Conservation (phyloP, 1,140 invertebrate species). For the Tyrophagus putrescentiae region DNA sequence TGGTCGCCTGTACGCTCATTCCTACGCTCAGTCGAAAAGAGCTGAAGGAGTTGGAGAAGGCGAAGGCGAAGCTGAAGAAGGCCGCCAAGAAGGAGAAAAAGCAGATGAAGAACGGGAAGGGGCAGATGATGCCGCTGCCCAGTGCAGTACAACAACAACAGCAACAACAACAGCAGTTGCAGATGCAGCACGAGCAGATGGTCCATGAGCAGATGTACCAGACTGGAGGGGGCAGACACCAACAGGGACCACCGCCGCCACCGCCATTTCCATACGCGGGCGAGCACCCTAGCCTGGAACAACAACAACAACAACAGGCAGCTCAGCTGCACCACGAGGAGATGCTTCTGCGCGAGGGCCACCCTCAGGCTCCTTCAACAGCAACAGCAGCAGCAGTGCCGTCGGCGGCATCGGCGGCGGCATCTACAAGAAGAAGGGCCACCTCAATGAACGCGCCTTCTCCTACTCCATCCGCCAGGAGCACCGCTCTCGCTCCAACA, state of each 20-base stretch:
- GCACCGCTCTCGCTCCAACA: constrained; percentile 71
- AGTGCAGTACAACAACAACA: too few species aligned
- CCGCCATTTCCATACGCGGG: too few species aligned
- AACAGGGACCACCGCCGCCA: too few species aligned
- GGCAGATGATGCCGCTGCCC: not conserved
- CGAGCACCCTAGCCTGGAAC: too few species aligned
- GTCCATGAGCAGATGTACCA: constrained; percentile 19
- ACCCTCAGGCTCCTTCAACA: constrained; percentile 23
- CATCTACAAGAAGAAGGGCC: constrained; percentile 73
- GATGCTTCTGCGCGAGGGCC: constrained; percentile 17
- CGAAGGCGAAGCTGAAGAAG: constrained; percentile 19
- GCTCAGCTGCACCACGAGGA: constrained; percentile 21
- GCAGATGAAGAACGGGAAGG: constrained; percentile 22
- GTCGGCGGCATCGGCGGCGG: constrained; percentile 52
- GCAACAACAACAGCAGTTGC: constrained; percentile 14
- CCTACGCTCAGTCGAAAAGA: constrained; percentile 13
- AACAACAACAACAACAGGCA: constrained; percentile 15
- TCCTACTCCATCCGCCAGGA: constrained; percentile 84
- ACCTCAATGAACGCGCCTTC: constrained; percentile 80
- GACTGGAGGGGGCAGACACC: too few species aligned
- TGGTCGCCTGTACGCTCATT: constrained; percentile 4
- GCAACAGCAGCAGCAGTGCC: constrained; percentile 25
- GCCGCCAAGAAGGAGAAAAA: constrained; percentile 20
- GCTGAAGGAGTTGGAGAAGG: constrained; percentile 19
- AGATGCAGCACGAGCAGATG: constrained; percentile 20